These are phyloP conservation scores for Oligia strigilis DNA, from an alignment of 2,888 invertebrate species.

Conservation along the genomic window DNA sequence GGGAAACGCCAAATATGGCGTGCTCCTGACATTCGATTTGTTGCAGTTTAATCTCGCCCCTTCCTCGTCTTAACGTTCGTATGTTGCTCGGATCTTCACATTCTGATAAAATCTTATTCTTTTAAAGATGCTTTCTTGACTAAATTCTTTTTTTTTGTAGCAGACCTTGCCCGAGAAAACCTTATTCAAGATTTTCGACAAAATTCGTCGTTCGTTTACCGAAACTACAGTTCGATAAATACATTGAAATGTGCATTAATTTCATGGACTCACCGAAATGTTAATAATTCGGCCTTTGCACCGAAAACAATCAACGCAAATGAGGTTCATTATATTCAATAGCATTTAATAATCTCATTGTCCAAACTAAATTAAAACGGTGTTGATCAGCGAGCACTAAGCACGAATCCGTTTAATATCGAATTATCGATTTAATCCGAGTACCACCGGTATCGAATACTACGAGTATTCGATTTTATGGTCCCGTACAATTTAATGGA, in stretches of 20 bases:
- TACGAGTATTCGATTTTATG: constrained; percentile 60
- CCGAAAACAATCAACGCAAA: constrained; percentile 55
- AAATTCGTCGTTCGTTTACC: constrained; percentile 19
- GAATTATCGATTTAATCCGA: constrained; percentile 62
- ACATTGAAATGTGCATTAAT: constrained; percentile 19
- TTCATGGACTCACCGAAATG: constrained; percentile 15
- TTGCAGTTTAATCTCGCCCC: constrained; percentile 81
- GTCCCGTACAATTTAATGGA: constrained; percentile 48
- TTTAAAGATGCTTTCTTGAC: constrained; percentile 25
- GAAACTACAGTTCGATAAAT: not conserved
- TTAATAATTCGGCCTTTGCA: constrained; percentile 35
- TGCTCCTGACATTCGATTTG: constrained; percentile 85
- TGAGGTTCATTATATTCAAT: constrained; percentile 57
- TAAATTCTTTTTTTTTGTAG: constrained; percentile 18
- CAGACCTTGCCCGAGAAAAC: not conserved
- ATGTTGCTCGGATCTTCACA: constrained; percentile 50
- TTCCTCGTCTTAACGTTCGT: constrained; percentile 57
- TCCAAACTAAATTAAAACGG: constrained; percentile 68
- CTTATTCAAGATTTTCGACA: not conserved
- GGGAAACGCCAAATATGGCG: constrained; percentile 78
- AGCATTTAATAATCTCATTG: constrained; percentile 64
- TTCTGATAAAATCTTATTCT: constrained; percentile 54
- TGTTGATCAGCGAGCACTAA: constrained; percentile 60
- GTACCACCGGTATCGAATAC: constrained; percentile 60
- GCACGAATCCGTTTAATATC: constrained; percentile 60